Evolutionary conservation across 2,888 invertebrate species (phyloP), one percentile per base, ranked within the genome.

Genomic region (Hyalella azteca): DNA sequence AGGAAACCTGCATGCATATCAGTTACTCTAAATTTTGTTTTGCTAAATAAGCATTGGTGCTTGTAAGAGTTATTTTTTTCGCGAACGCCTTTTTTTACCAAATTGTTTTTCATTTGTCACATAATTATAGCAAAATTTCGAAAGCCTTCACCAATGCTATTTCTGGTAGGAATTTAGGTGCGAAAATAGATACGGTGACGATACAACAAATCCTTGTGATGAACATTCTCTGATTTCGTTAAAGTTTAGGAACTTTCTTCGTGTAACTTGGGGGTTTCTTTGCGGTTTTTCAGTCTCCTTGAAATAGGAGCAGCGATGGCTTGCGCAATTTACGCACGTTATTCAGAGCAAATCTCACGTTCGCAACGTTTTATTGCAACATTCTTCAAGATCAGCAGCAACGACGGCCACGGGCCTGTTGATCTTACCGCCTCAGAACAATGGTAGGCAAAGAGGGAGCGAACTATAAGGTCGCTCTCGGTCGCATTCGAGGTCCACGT

Each of bases 301-400:
- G 66, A 66, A 66, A 66, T 36, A 36, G 39, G 36, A 66, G 66
- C 36, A 32, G 66, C 32, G 66, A 36, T 22, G 36, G 13, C 29
- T 66, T 66, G 66, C 66, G 66, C 66, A 66, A 66, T 39, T 22
- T 36, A 7, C 19, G 66, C 32, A 4, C 7, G 66, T 66, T 66
- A 66, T 66, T 39, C 66, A 66, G 66, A 66, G 66, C 66, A 66
- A 66, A 66, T 66, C 66, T 66, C 66, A 66, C 66, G 66, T 66
- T 66, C 66, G 66, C 66, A 36, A 66, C 32, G 66, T 66, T 66
- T 36, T 66, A 66, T 66, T 66, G 66, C 66, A 66, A 66, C 66
- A 66, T 66, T 66, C 66, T 66, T 66, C 66, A 66, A 66, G 66
- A 66, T 66, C 66, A 66, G 36, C 66, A 66, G 19, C 29, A 29